Evolutionary conservation across 2,888 invertebrate genomes (phyloP).

Genomic region (Brenthis hecate): DNA sequence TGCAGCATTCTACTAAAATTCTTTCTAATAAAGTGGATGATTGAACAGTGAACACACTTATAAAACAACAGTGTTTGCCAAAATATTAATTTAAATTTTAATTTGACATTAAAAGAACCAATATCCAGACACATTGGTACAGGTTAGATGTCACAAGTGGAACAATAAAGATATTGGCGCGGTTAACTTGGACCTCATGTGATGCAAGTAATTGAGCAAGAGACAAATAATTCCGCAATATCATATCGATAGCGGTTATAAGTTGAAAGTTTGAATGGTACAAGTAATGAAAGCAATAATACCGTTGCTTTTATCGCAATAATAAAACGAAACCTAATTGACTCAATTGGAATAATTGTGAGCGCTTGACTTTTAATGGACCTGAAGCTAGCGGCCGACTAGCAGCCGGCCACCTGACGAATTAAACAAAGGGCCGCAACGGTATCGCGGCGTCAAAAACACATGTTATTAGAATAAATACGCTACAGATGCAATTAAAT

Average conservation of each 20-base stretch:
- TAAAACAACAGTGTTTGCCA: too few species aligned
- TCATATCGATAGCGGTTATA: conserved; percentile 32
- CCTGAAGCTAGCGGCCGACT: too few species aligned
- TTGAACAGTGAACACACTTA: too few species aligned
- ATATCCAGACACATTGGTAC: conserved; percentile 8
- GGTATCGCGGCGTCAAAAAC: too few species aligned
- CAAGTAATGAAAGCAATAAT: conserved; percentile 23
- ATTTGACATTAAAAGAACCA: too few species aligned
- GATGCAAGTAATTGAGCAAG: conserved; percentile 37
- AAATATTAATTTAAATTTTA: too few species aligned
- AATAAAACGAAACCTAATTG: conserved; percentile 29
- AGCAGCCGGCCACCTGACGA: too few species aligned
- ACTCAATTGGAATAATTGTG: conserved; percentile 29
- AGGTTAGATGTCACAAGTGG: conserved; percentile 32
- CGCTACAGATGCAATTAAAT: too few species aligned
- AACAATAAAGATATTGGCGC: conserved; percentile 40
- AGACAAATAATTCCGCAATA: conserved; percentile 34
- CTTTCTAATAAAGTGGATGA: too few species aligned
- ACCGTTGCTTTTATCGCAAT: conserved; percentile 30
- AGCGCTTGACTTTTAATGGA: conserved; percentile 15
- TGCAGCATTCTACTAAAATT: too few species aligned
- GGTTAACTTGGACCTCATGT: conserved; percentile 31
- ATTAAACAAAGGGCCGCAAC: too few species aligned
- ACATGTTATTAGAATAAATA: too few species aligned
- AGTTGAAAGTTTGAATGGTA: conserved; percentile 33